A percentile compares a stretch with the other conserved stretches of the same genome.
Evolutionary conservation across 2,113 vertebrate genomes (phyloP).

Genomic region (Osmerus eperlanus): DNA sequence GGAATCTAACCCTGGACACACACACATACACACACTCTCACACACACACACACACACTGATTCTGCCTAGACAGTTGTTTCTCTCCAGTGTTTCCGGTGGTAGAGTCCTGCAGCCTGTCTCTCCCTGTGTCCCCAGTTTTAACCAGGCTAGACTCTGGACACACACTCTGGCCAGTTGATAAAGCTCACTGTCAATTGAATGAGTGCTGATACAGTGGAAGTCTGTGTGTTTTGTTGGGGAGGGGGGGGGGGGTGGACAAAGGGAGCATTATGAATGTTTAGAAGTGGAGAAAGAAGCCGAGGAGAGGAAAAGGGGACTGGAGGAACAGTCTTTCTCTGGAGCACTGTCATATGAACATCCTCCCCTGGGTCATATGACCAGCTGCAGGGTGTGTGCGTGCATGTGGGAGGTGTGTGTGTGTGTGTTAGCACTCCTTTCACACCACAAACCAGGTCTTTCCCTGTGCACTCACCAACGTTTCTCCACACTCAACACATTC

Average conservation of each 20-base stretch:
- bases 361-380: slow-evolving; percentile 62
- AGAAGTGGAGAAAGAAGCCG: slow-evolving; percentile 28
- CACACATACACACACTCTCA: too few relatives aligned
- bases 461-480: too few relatives aligned
- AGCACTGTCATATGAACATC: slow-evolving; percentile 58
- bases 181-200: slow-evolving; percentile 59
- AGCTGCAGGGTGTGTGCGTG: slow-evolving; percentile 22
- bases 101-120: neutral
- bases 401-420: slow-evolving; percentile 1
- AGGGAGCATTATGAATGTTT: slow-evolving; percentile 58
- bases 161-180: slow-evolving; percentile 53
- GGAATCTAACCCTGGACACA: too few relatives aligned
- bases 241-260: slow-evolving; percentile 55
- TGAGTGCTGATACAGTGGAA: slow-evolving; percentile 57
- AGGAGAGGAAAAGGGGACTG: neutral
- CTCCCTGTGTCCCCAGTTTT: slow-evolving; percentile 14
- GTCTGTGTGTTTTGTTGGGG: slow-evolving; percentile 34
- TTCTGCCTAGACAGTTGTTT: too few relatives aligned
- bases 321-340: slow-evolving; percentile 57
- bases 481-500: too few relatives aligned
- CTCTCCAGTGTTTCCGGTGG: neutral
- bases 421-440: neutral
- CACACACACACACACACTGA: too few relatives aligned
- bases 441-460: too few relatives aligned
- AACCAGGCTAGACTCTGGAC: slow-evolving; percentile 30